Base-by-base conservation (phyloP, 92 coral and sea anemone genomes). In the Micromussa lordhowensis region DNA sequence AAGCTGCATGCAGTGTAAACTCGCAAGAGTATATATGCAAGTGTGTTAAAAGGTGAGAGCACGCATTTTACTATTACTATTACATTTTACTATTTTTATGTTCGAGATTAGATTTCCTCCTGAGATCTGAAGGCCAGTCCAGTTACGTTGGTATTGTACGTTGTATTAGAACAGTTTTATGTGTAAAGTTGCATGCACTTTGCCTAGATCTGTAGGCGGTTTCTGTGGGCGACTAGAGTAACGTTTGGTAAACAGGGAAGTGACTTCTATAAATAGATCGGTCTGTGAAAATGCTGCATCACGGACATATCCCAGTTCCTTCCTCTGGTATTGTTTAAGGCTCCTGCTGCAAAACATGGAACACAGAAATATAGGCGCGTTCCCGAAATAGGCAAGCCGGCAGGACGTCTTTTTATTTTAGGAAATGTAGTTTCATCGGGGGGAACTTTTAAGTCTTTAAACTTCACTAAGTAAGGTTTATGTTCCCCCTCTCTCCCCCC, bases 261-360 rank as follows among this genome's bases (percentile, higher is more conserved):
- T 21, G 49, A 35, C 34, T 73, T 73, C 78, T 34, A 36, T 35
- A 73, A 73, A 73, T 73, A 73, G 36, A 73, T 18, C 28, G 51
- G 29, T 36, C 78, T 73, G 78, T 73, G 78, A 73, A 36, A 73
- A 35, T 36, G 78, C 78, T 18, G 8, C 49, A 35, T 73, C 78
- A 36, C 49, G 49, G 11, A 71, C 35, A 29, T 29, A 32, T 71
- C 40, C 32, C 36, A 32, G 36, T 17, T 31, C 7, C 40, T 31
- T 35, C 16, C 38, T 31, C 35, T 30, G 76, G 40, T 32, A 32
- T 32, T 71, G 22, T 31, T 31, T 0, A 29, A 15, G 22, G 10
- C 76, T 68, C 6, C 69, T 12, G 32, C 71, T 66, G 18, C 71
- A 66, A 66, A 66, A 28, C 71, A 66, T 26, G 10, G 32, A 5